Evolutionary conservation across 2,113 vertebrate species (phyloP), one percentile per base, ranked within the genome.

Genomic region (Thymallus thymallus): DNA sequence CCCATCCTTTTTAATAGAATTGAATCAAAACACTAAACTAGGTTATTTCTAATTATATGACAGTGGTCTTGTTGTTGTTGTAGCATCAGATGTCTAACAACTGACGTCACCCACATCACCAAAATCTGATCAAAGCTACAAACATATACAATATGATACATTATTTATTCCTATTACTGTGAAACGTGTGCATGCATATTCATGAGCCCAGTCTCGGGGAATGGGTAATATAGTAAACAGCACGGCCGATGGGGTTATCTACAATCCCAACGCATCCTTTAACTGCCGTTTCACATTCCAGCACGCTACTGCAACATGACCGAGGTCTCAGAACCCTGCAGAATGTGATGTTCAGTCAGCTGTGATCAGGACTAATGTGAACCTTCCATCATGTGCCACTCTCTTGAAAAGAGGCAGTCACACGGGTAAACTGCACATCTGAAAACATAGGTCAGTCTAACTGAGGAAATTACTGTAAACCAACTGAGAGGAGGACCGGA

Each of bases 281-380:
- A 77, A 70, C 64, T 69, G 69, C 45, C 66, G 14, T 82, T 80
- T 86, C 71, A 68, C 71, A 68, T 80, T 76, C 66, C 24, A 23
- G 22, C 72, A 69, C 71, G 72, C 71, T 79, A 63, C 71, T 56
- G 35, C 65, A 72, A 79, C 79, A 72, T 81, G 84, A 88, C 80
- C 74, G 74, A 82, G 80, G 78, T 81, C 76, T 85, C 75, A 69
- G 75, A 77, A 72, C 82, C 73, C 83, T 46, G 76, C 83, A 71
- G 75, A 80, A 77, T 75, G 80, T 45, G 69, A 71, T 86, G 84
- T 75, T 82, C 81, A 82, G 71, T 84, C 83, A 80, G 82, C 83
- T 78, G 83, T 82, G 85, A 83, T 81, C 51, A 56, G 80, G 69
- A 82, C 85, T 90, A 89, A 89, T 85, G 79, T 75, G 74, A 83